Evolutionary conservation across 30 jellyfish, hydroid and myxozoan genomes (phyloP).

Genomic region (Cassiopea andromeda): DNA sequence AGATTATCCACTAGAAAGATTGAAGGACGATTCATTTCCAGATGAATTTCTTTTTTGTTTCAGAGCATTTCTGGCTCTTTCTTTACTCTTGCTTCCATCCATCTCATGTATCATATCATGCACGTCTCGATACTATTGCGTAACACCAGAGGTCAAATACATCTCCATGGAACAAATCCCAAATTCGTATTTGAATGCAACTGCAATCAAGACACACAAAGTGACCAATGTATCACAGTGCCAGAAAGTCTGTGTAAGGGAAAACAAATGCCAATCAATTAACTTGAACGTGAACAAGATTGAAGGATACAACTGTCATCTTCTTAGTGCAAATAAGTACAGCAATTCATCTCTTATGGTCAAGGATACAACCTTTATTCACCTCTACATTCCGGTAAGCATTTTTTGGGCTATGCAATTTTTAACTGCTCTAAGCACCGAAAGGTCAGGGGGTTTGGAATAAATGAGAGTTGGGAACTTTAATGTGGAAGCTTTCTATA

Average conservation of each 20-base stretch:
- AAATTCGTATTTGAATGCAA: conserved; percentile 12
- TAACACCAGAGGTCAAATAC: conserved; percentile 26
- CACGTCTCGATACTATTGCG: conserved; percentile 29
- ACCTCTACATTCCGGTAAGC: conserved; percentile 50
- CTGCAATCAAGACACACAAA: neutral
- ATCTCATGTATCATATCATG: neutral
- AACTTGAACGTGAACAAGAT: conserved; percentile 13
- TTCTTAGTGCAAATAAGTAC: conserved; percentile 17
- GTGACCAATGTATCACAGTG: conserved; percentile 16
- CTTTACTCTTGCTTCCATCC: neutral
- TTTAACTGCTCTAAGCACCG: neutral
- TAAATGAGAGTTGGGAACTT: too few species aligned
- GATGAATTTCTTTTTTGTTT: neutral
- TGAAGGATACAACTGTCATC: neutral
- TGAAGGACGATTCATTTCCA: neutral
- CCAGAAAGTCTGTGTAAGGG: conserved; percentile 20
- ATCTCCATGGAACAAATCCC: conserved; percentile 25
- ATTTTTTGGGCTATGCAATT: neutral
- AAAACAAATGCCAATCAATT: conserved; percentile 16
- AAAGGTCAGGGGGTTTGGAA: too few species aligned
- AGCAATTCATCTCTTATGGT: conserved; percentile 20
- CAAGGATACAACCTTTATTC: neutral
- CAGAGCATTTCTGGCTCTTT: neutral
- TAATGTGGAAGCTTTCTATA: too few species aligned
- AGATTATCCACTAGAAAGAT: too few species aligned